Evolutionary conservation across 2,797 vertebrate species (phyloP).

Genomic region (Enteromius treurensis): DNA sequence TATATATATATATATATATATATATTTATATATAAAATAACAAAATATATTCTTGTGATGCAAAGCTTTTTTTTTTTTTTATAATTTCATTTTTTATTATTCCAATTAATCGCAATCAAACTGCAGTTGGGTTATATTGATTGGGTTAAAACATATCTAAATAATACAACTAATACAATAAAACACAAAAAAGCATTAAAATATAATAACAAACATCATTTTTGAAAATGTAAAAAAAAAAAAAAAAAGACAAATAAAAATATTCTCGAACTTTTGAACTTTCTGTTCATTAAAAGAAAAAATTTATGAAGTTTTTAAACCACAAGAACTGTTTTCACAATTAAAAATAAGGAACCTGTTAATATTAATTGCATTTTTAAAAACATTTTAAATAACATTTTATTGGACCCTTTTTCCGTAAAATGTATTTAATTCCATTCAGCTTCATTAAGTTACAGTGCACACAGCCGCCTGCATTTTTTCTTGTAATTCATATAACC

Average conservation of each 20-base stretch:
- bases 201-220: too few relatives aligned
- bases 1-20: background rate
- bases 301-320: background rate
- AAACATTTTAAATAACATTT: background rate
- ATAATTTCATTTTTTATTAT: too few relatives aligned
- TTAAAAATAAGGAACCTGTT: background rate
- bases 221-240: too few relatives aligned
- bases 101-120: too few relatives aligned
- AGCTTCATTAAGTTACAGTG: background rate
- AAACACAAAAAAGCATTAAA: too few relatives aligned
- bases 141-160: too few relatives aligned
- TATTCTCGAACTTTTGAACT: too few relatives aligned
- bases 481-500: constrained; percentile 19
- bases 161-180: too few relatives aligned
- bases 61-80: background rate
- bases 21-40: background rate
- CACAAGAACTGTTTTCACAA: background rate
- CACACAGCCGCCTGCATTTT: constrained; percentile 15
- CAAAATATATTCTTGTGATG: background rate
- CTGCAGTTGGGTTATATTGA: too few relatives aligned
- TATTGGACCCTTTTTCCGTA: background rate
- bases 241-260: too few relatives aligned
- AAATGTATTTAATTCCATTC: background rate
- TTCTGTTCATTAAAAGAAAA: background rate
- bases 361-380: background rate